Base-by-base conservation (phyloP, 2,888 invertebrate genomes). In the Polymixis flavicincta region DNA sequence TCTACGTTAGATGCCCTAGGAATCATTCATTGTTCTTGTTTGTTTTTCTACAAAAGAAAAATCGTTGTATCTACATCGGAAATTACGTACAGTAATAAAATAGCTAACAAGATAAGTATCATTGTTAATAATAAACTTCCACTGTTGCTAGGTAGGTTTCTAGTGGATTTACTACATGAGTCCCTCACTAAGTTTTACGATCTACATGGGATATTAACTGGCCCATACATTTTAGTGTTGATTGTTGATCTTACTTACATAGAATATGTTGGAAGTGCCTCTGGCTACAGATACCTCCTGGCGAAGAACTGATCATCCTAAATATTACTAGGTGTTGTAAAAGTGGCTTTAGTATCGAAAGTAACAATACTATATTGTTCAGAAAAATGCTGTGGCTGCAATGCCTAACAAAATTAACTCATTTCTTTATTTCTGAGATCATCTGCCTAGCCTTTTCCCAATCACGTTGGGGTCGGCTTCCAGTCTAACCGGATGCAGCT, bases 101-200 rank as follows among this genome's bases (percentile, higher is more conserved):
- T 19, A 54, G 13, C 25, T 25, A 32, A 14, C 19, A 42, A 59
- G 50, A 65, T 22, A 14, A 48, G 17, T 7, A 28, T 28, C 3
- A 25, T 22, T 50, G 63, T 25, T 28, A 71, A 71, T 42, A 70
- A 63, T 55, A 61, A 70, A 71, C 55, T 50, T 32, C n/a, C 32
- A 19, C 70, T 70, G 25, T 22, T 22, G n/a, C n/a, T 55, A 25
- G n/a, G n/a, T 54, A 61, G 68, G 37, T 69, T 76, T 28, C 48
- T 70, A 42, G 57, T 50, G 52, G 67, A 75, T 68, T 76, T 68
- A 60, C 50, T 68, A 32, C 63, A 54, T 66, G 61, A 73, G 57
- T 37, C 64, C 48, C 54, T 48, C 8, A 14, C 64, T 32, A 65
- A 25, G 28, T 22, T 74, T 78, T 74, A 78, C 73, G 79, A 79